A percentile compares a stretch with the other conserved stretches of the same genome.
phyloP scores from a whole-genome alignment of 2,888 invertebrate genomes.

The Perizoma flavofasciatum region DNA sequence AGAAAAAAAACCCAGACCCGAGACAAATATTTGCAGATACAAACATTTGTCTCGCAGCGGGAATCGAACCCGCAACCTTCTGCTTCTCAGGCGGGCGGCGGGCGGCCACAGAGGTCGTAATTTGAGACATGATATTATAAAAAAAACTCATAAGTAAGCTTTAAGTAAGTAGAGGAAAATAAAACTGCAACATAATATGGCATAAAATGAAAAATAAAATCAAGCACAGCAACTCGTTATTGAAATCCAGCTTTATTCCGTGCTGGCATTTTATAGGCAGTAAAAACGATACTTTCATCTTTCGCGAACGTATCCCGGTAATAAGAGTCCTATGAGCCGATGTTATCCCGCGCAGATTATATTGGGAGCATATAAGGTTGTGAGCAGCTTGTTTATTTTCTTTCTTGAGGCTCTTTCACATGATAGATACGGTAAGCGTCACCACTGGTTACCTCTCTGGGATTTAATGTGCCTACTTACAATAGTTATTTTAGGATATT shows the following conservation, averaged over 20 bases:
- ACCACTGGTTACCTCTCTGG: no score
- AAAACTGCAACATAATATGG: slow-evolving; percentile 15
- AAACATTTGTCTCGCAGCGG: no score
- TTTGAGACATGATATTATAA: no score
- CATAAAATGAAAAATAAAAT: slow-evolving; percentile 41
- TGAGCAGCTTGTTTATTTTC: slow-evolving; percentile 77
- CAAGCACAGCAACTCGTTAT: slow-evolving; percentile 49
- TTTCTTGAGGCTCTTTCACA: slow-evolving; percentile 59
- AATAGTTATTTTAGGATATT: no score
- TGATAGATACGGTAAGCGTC: background rate
- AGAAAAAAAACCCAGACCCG: no score
- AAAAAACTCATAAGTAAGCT: background rate
- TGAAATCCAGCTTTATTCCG: slow-evolving; percentile 48
- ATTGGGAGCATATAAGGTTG: slow-evolving; percentile 69
- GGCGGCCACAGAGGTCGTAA: no score
- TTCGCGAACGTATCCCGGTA: slow-evolving; percentile 47
- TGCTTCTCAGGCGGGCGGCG: no score
- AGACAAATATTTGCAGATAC: no score
- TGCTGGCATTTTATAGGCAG: slow-evolving; percentile 51
- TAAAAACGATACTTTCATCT: slow-evolving; percentile 53
- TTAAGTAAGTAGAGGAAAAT: slow-evolving; percentile 3
- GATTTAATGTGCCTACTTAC: no score
- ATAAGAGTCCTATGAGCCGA: slow-evolving; percentile 41
- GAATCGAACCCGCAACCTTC: no score
- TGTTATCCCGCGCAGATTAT: slow-evolving; percentile 64